Percentiles rank a stretch among this genome's conserved stretches.
Conservation (phyloP, 2,113 vertebrate genomes). For the Apteryx owenii region DNA sequence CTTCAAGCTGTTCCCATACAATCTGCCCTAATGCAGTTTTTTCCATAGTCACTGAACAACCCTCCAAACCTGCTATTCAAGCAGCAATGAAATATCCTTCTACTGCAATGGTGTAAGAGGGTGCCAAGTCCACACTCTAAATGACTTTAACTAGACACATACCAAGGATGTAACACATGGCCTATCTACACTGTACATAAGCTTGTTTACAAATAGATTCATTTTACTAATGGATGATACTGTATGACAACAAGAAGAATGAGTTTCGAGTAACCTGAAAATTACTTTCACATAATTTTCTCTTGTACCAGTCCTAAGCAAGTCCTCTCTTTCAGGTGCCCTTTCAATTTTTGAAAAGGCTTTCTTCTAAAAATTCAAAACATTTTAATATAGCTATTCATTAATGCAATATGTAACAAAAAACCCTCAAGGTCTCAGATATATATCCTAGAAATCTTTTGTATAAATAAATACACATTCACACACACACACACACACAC, state of each 20-base stretch:
- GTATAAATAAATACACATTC: no score
- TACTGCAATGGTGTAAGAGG: background rate
- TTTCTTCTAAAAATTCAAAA: background rate
- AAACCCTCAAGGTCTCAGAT: background rate
- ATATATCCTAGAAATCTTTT: background rate
- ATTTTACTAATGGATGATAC: background rate
- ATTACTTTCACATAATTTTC: background rate
- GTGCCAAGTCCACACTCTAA: background rate
- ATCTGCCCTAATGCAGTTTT: background rate
- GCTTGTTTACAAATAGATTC: background rate
- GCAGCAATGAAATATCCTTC: background rate
- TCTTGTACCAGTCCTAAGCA: background rate
- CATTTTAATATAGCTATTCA: background rate
- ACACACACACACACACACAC: no score
- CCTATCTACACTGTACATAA: background rate
- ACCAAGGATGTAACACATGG: background rate
- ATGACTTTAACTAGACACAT: background rate
- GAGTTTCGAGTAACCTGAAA: background rate
- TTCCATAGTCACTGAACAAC: background rate
- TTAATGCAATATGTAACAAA: background rate
- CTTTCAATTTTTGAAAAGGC: background rate
- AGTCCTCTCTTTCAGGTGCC: background rate
- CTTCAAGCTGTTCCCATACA: background rate
- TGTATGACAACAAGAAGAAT: background rate
- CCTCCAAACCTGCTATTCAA: background rate